Conservation (phyloP, 2,113 vertebrate species). For the Morone saxatilis region DNA sequence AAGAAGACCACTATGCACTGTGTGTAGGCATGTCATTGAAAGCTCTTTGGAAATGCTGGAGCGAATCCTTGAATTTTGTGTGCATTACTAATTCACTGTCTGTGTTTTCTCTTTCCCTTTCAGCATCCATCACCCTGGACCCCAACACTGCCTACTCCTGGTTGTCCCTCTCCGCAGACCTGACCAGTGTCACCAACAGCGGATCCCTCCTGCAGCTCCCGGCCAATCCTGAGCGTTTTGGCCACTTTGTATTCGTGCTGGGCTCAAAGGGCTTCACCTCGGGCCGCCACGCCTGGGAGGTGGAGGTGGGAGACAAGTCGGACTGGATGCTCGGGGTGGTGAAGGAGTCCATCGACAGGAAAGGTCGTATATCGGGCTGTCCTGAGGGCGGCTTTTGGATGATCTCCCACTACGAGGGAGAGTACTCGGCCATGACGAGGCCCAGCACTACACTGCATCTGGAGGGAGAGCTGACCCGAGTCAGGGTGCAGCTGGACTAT, state of each 20-base stretch:
- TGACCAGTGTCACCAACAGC: constrained; percentile 80
- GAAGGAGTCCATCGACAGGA: constrained; percentile 81
- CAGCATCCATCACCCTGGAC: constrained; percentile 85
- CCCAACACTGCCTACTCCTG: constrained; percentile 86
- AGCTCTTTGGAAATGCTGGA: neutral
- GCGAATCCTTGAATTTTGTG: neutral
- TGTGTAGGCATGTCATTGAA: neutral
- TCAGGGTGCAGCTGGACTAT: constrained; percentile 84
- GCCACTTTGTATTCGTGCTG: constrained; percentile 85
- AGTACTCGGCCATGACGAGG: constrained; percentile 84
- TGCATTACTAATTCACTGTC: neutral
- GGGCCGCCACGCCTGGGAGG: constrained; percentile 85
- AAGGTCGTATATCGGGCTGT: constrained; percentile 83
- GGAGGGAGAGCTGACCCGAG: constrained; percentile 67
- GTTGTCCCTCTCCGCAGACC: constrained; percentile 79
- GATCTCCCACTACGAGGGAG: constrained; percentile 81
- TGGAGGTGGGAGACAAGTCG: constrained; percentile 82
- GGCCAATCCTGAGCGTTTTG: constrained; percentile 83
- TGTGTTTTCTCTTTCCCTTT: constrained; percentile 1
- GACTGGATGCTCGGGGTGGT: constrained; percentile 87
- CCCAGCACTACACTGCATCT: constrained; percentile 73
- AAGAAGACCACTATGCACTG: neutral
- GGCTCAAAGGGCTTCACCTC: constrained; percentile 83
- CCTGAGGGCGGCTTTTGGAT: constrained; percentile 86
- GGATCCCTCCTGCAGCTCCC: constrained; percentile 80